phyloP scores from a whole-genome alignment of 1,140 invertebrate species.

The Leptopilina clavipes region DNA sequence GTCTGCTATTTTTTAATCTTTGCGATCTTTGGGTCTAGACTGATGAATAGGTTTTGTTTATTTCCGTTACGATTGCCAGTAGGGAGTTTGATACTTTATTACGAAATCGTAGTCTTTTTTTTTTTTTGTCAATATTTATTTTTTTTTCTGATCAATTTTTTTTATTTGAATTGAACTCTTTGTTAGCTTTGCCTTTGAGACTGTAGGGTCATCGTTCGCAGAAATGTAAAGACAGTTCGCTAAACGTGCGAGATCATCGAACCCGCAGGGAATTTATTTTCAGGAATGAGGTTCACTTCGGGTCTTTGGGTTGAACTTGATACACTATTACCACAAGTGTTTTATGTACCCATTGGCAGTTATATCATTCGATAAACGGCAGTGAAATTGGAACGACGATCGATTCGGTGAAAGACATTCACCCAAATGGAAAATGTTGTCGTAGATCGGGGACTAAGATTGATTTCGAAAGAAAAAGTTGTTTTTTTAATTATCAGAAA shows the following conservation, averaged over 20 bases:
- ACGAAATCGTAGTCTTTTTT: no score
- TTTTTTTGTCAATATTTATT: no score
- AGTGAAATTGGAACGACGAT: no score
- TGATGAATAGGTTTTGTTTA: no score
- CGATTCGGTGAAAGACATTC: not conserved
- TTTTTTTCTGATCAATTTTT: no score
- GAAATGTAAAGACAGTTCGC: constrained; percentile 54
- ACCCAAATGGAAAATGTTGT: not conserved
- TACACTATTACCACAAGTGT: constrained; percentile 46
- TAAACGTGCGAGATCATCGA: constrained; percentile 59
- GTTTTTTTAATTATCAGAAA: no score
- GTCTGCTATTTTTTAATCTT: no score
- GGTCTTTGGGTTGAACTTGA: constrained; percentile 51
- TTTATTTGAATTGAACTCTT: constrained; percentile 1
- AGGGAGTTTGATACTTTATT: no score
- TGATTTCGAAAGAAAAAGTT: not conserved
- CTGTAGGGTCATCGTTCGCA: constrained; percentile 57
- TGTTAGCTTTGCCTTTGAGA: constrained; percentile 41
- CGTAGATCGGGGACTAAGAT: not conserved
- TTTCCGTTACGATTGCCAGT: no score
- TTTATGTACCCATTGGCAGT: no score
- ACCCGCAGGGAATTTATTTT: constrained; percentile 49
- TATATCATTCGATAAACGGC: not conserved
- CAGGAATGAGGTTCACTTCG: constrained; percentile 45
- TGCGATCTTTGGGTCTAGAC: no score